phyloP scores from a whole-genome alignment of 2,113 vertebrate genomes.

The Sakesphorus luctuosus region DNA sequence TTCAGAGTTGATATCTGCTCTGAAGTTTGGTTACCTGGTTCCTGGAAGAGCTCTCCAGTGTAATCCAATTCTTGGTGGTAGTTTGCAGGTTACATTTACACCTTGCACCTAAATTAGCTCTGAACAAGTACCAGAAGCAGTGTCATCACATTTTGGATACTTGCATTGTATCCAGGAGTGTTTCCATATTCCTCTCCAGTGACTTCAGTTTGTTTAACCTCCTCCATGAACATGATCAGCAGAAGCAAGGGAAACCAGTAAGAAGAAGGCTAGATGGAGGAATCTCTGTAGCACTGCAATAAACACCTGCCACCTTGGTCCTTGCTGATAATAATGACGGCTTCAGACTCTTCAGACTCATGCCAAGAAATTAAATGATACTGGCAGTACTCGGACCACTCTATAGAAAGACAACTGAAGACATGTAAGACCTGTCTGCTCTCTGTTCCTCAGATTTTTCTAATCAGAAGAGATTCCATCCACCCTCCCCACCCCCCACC shows the following conservation, averaged over 20 bases:
- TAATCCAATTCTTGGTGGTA: neutral
- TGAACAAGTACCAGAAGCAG: neutral
- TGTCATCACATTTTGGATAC: neutral
- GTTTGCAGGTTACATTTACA: neutral
- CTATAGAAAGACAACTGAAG: neutral
- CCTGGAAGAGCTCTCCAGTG: neutral
- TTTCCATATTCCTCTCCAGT: neutral
- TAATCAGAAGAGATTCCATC: neutral
- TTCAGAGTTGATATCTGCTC: neutral
- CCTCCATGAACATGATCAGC: neutral
- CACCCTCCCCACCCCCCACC: too few species aligned
- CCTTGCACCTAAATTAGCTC: neutral
- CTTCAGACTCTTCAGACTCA: neutral
- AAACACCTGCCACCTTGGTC: neutral
- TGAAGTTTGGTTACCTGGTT: neutral
- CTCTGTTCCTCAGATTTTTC: neutral
- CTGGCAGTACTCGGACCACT: accelerated
- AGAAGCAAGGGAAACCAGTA: neutral
- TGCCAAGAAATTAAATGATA: neutral
- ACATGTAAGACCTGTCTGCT: neutral
- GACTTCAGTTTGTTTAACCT: neutral
- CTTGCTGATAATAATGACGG: neutral
- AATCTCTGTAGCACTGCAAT: neutral
- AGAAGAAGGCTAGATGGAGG: neutral
- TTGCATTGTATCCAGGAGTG: neutral